Evolutionary conservation across 2,888 invertebrate species (phyloP), one percentile per base, ranked within the genome.

Genomic region (Campoplex nolae): DNA sequence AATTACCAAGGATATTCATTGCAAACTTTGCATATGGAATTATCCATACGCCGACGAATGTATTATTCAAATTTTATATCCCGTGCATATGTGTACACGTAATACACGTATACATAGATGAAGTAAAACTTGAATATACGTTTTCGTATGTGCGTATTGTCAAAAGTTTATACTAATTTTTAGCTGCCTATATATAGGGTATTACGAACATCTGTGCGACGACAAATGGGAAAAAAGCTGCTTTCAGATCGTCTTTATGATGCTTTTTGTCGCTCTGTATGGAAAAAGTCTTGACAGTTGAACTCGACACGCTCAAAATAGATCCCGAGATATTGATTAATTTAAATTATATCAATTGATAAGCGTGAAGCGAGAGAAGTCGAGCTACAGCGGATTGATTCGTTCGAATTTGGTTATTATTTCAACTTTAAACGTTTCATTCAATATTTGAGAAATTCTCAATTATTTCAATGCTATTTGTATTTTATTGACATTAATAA

Each of bases 1-100:
- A 84, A 77, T 80, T 81, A 58, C 81, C 51, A 74, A 84, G 81
- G 81, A 86, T 86, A 86, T 84, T 86, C 84, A 86, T 84, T 18
- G 65, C 65, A 67, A 51, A 56, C 23, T 84, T 77, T 84, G 80
- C 84, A 84, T 81, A 77, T 32, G 76, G 81, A 77, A 67, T 13
- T 2, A 68, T 81, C 56, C 77, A 82, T 74, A 74, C 82, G 77
- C 81, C 67, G 56, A 68, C 78, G 51, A 67, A 74, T 68, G 42
- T 71, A 71, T 32, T 77, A 67, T 77, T 48, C 38, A 65, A 77
- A 77, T 83, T 77, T 73, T n/a, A 6, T 65, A 28, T 45, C 11
- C 54, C 7, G 38, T 38, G 7, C 16, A 70, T 35, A 45, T 32
- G 13, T 38, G 38, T 32, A 28, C n/a, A 51, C 4, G 23, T 35